These are phyloP conservation scores for Paedocypris sp. DNA, from an alignment of 2,113 vertebrate genomes.

Conservation along the genomic window DNA sequence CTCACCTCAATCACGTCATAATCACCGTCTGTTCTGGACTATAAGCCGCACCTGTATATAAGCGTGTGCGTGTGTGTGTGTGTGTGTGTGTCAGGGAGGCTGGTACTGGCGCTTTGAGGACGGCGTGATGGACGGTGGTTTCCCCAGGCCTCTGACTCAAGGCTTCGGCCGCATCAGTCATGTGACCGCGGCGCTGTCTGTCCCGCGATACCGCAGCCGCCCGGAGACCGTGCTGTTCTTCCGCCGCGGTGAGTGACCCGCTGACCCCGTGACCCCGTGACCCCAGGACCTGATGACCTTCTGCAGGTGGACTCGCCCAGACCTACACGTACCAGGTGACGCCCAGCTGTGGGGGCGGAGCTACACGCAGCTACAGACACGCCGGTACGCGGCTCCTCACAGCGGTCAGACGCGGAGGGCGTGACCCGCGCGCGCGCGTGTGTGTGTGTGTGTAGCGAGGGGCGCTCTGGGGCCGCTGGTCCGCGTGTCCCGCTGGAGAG, in stretches of 20 bases:
- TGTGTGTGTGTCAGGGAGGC: constrained; percentile 54
- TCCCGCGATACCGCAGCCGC: constrained; percentile 66
- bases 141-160: constrained; percentile 64
- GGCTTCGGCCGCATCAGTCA: constrained; percentile 80
- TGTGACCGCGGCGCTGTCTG: constrained; percentile 76
- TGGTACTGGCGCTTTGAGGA: constrained; percentile 91
- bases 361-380: too few species aligned
- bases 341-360: constrained; percentile 56
- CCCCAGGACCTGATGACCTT: too few species aligned
- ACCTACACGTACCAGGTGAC: constrained; percentile 75
- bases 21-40: too few species aligned
- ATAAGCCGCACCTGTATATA: too few species aligned
- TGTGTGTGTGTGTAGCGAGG: too few species aligned
- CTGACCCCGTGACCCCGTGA: too few species aligned
- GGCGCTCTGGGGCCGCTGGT: constrained; percentile 57
- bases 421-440: too few species aligned
- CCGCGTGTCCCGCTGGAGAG: constrained; percentile 65
- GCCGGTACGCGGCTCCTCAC: too few species aligned
- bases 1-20: too few species aligned
- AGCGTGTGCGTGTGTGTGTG: neutral
- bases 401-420: too few species aligned
- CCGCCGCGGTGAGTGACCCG: constrained; percentile 80
- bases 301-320: constrained; percentile 75
- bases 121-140: constrained; percentile 66
- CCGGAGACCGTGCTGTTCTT: constrained; percentile 88